Percentiles rank a stretch among this genome's conserved stretches.
Conservation (phyloP, 1,140 invertebrate species). For the Cydia strobilella region DNA sequence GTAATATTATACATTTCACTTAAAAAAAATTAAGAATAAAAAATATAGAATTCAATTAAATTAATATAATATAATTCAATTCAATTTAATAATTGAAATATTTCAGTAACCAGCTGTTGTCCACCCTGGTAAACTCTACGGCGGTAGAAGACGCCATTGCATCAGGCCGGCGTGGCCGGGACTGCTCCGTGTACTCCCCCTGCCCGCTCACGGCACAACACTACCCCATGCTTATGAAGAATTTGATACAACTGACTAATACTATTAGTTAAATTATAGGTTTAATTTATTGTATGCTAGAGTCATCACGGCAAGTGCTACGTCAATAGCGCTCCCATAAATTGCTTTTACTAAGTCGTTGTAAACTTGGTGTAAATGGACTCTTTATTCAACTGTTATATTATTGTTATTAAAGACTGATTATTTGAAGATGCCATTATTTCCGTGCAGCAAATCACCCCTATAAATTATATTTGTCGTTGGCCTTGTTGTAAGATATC, state of each 20-base stretch:
- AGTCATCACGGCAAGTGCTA: too few relatives aligned
- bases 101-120: constrained; percentile 61
- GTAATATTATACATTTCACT: too few relatives aligned
- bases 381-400: neutral
- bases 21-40: too few relatives aligned
- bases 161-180: constrained; percentile 50
- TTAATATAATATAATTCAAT: too few relatives aligned
- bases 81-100: neutral
- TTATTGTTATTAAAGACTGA: constrained; percentile 1
- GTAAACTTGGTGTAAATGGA: too few relatives aligned
- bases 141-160: constrained; percentile 59
- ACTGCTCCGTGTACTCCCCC: constrained; percentile 54
- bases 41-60: too few relatives aligned
- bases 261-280: neutral
- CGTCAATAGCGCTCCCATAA: too few relatives aligned
- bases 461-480: neutral
- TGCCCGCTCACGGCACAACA: constrained; percentile 56
- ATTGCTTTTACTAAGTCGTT: too few relatives aligned
- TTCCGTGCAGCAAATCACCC: neutral
- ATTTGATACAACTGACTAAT: constrained; percentile 33
- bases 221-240: constrained; percentile 48
- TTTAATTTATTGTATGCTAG: neutral
- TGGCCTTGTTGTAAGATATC: neutral
- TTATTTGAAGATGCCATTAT: neutral
- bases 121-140: constrained; percentile 59